A percentile compares a stretch with the other conserved stretches of the same genome.
These are phyloP conservation scores for Theodoxus fluviatilis DNA, from an alignment of 2,888 invertebrate species.

Conservation along the genomic window DNA sequence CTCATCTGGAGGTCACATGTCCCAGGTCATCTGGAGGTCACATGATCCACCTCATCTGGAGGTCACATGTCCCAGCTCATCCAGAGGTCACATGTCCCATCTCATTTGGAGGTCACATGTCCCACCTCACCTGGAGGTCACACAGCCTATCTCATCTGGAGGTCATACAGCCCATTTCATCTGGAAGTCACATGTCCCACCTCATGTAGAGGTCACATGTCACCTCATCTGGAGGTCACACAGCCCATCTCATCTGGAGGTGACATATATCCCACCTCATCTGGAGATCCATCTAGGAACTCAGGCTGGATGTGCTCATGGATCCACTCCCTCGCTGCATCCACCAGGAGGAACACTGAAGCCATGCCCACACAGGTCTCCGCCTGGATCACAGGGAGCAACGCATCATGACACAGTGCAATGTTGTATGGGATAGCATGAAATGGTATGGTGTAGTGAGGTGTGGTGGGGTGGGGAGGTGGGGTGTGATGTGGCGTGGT, in stretches of 20 bases:
- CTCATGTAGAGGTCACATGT: no score
- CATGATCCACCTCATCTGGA: no score
- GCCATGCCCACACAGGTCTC: slow-evolving; percentile 39
- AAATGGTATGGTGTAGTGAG: no score
- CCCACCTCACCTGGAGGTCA: not conserved
- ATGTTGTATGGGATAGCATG: not conserved
- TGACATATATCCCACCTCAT: not conserved
- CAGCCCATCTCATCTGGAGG: not conserved
- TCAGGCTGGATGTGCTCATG: slow-evolving; percentile 30
- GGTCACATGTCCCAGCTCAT: no score
- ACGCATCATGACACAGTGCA: not conserved
- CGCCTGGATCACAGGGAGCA: slow-evolving; percentile 33
- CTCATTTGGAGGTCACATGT: no score
- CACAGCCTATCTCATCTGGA: not conserved
- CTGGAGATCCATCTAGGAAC: no score
- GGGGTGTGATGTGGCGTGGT: no score
- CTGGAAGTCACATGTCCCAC: no score
- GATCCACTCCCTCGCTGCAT: slow-evolving; percentile 39
- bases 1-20: no score
- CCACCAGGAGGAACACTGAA: slow-evolving; percentile 41
- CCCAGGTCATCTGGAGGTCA: no score
- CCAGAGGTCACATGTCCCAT: no score
- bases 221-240: not conserved
- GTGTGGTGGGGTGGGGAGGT: no score
- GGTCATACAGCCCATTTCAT: not conserved